These are phyloP conservation scores for Vanessa tameamea DNA, from an alignment of 1,140 invertebrate species.

Conservation along the genomic window DNA sequence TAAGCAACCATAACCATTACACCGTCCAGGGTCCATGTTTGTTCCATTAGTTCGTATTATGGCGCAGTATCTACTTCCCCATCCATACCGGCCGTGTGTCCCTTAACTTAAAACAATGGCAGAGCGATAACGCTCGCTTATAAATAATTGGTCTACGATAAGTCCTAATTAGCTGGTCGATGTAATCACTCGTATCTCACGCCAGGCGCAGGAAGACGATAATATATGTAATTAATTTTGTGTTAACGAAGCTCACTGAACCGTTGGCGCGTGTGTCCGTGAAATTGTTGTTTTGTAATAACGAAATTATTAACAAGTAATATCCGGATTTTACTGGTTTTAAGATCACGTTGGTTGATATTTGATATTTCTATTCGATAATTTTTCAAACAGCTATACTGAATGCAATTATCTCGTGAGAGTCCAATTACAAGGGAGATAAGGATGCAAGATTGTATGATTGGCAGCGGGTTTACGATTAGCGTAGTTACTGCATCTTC, in stretches of 20 bases:
- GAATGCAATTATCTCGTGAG: too few species aligned
- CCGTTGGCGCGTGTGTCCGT: slow-evolving; percentile 43
- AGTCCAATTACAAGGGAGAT: too few species aligned
- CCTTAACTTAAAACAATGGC: slow-evolving; percentile 60
- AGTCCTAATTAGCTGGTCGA: slow-evolving; percentile 69
- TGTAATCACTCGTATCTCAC: slow-evolving; percentile 66
- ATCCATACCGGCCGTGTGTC: slow-evolving; percentile 46
- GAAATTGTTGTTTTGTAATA: background rate
- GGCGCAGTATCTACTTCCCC: slow-evolving; percentile 20
- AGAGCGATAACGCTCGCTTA: slow-evolving; percentile 66
- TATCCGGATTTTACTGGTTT: too few species aligned
- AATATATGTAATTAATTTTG: slow-evolving; percentile 53
- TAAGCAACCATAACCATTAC: background rate
- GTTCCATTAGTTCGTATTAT: slow-evolving; percentile 17
- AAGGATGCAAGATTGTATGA: too few species aligned
- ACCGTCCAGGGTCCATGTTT: background rate
- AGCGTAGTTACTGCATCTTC: too few species aligned
- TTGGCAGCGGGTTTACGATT: too few species aligned
- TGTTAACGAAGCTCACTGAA: slow-evolving; percentile 51
- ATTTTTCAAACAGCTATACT: too few species aligned
- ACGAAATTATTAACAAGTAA: too few species aligned
- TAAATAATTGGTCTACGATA: slow-evolving; percentile 77
- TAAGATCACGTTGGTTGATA: too few species aligned
- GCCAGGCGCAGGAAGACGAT: slow-evolving; percentile 52
- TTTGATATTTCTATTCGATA: too few species aligned